A percentile compares a stretch with the other conserved stretches of the same genome.
phyloP scores from a whole-genome alignment of 1,140 invertebrate species.

The Drosophila pachea region DNA sequence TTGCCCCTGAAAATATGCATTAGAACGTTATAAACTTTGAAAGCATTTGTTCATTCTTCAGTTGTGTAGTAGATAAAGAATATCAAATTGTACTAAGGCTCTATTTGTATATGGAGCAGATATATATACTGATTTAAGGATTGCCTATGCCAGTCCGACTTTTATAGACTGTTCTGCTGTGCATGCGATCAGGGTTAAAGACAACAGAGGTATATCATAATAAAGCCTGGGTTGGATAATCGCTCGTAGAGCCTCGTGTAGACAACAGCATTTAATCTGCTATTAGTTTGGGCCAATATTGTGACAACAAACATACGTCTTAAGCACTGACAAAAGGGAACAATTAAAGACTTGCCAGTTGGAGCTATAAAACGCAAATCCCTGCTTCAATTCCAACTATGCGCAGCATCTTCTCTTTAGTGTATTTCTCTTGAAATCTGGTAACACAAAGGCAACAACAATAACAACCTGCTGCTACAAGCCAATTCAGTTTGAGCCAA shows the following conservation, averaged over 20 bases:
- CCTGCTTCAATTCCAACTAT: constrained; percentile 12
- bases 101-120: neutral
- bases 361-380: constrained; percentile 64
- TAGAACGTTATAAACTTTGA: neutral
- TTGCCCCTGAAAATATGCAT: neutral
- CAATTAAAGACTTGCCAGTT: constrained; percentile 37
- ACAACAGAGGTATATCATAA: no score
- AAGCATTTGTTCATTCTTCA: neutral
- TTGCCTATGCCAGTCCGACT: neutral
- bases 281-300: constrained; percentile 25
- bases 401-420: constrained; percentile 26
- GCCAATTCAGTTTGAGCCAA: constrained; percentile 22
- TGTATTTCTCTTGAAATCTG: constrained; percentile 52
- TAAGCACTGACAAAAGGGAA: constrained; percentile 46
- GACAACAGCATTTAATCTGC: neutral
- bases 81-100: no score
- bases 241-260: neutral
- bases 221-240: neutral
- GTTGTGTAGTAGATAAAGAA: no score
- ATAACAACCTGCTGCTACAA: constrained; percentile 55
- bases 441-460: constrained; percentile 38
- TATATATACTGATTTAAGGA: neutral
- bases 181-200: no score
- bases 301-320: constrained; percentile 25
- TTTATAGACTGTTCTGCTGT: neutral